Conservation (phyloP, 1,140 invertebrate genomes). For the Achatina immaculata region DNA sequence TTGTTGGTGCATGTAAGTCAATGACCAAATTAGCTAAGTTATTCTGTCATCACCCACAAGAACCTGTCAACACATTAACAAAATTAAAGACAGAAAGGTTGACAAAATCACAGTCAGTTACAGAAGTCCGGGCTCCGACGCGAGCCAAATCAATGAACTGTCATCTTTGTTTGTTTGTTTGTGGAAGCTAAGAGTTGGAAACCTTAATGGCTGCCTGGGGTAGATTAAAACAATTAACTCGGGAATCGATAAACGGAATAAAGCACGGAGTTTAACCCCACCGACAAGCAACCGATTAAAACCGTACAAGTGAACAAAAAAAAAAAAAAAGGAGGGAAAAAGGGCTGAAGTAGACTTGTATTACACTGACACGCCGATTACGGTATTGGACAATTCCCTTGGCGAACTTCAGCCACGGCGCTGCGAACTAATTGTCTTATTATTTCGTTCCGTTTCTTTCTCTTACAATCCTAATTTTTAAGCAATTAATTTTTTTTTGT, state of each 20-base stretch:
- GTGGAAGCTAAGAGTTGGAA: neutral
- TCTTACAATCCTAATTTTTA: too few species aligned
- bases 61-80: too few species aligned
- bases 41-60: too few species aligned
- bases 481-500: too few species aligned
- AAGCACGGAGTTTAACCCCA: neutral
- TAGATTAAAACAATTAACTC: slow-evolving; percentile 19
- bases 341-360: neutral
- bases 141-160: neutral
- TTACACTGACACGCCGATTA: neutral
- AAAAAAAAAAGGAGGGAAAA: too few species aligned
- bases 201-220: neutral
- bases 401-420: neutral
- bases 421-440: neutral
- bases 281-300: slow-evolving; percentile 9
- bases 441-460: neutral
- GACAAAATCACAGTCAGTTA: neutral
- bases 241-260: slow-evolving; percentile 6
- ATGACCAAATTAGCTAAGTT: too few species aligned
- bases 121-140: neutral
- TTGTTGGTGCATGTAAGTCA: too few species aligned
- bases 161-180: neutral
- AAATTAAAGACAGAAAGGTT: too few species aligned
- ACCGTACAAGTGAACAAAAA: slow-evolving; percentile 12
- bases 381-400: neutral